Percentiles rank a stretch among this genome's conserved stretches.
These are phyloP conservation scores for Seriola aureovittata DNA, from an alignment of 2,113 vertebrate species.

Conservation along the genomic window DNA sequence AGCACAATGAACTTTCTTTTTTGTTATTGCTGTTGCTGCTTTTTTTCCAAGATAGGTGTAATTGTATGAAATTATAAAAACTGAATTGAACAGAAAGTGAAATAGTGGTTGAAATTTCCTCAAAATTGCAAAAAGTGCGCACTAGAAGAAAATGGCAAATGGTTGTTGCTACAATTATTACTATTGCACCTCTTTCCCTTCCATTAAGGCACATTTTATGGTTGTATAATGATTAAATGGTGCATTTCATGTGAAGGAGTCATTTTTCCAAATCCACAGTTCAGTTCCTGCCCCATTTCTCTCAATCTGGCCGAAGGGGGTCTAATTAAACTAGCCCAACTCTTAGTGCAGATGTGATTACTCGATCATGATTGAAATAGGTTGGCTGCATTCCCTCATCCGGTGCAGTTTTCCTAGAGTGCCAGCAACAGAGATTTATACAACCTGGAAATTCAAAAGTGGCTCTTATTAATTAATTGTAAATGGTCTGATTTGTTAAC, in stretches of 20 bases:
- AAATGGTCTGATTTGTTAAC: no score
- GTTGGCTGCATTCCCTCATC: not conserved
- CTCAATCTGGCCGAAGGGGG: no score
- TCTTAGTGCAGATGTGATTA: no score
- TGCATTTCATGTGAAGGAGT: not conserved
- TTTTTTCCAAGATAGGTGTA: not conserved
- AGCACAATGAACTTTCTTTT: not conserved
- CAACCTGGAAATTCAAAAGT: not conserved
- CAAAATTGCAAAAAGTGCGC: not conserved
- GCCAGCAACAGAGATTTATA: not conserved
- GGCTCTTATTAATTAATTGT: not conserved
- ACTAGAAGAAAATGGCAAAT: not conserved
- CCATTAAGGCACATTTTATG: no score
- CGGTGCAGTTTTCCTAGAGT: not conserved
- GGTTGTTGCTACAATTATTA: not conserved
- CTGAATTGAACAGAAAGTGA: not conserved
- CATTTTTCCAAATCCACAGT: no score
- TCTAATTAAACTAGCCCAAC: no score
- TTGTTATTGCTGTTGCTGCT: not conserved
- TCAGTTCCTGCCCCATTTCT: no score
- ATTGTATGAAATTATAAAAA: not conserved
- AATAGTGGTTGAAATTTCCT: not conserved
- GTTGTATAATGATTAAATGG: not conserved
- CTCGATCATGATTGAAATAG: no score
- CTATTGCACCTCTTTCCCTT: not conserved